Conservation (phyloP, 2,888 invertebrate species). For the Clusia tigrina region DNA sequence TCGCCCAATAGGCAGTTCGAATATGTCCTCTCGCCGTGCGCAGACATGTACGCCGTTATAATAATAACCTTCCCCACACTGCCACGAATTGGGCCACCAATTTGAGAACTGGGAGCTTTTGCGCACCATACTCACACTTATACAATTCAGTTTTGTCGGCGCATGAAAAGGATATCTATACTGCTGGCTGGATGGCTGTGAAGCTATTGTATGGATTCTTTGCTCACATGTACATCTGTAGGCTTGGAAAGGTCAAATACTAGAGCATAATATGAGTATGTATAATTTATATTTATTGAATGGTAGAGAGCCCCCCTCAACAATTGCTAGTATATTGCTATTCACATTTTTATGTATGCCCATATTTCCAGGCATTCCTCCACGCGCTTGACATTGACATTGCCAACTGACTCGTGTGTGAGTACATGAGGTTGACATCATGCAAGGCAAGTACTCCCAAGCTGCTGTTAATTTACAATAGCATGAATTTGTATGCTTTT, state of each 20-base stretch:
- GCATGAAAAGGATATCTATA: background rate
- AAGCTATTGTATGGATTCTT: too few relatives aligned
- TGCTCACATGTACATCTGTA: background rate
- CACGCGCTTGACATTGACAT: background rate
- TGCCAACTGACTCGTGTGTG: background rate
- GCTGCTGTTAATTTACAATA: too few relatives aligned
- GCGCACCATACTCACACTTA: background rate
- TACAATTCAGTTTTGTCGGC: background rate
- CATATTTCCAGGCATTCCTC: too few relatives aligned
- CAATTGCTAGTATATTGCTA: too few relatives aligned
- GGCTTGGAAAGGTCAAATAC: background rate
- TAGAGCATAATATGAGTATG: background rate
- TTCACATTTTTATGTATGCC: too few relatives aligned
- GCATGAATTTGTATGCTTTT: too few relatives aligned
- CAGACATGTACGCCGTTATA: background rate
- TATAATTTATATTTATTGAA: too few relatives aligned
- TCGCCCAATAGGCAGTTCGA: too few relatives aligned
- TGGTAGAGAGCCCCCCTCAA: too few relatives aligned
- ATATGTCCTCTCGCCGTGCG: background rate
- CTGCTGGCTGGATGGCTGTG: background rate
- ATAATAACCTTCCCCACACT: slow-evolving; percentile 23
- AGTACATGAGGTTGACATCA: background rate
- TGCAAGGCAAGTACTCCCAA: background rate
- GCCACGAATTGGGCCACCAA: slow-evolving; percentile 1
- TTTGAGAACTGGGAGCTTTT: background rate